Conservation (phyloP, 2,797 vertebrate genomes). For the Psittacula echo region DNA sequence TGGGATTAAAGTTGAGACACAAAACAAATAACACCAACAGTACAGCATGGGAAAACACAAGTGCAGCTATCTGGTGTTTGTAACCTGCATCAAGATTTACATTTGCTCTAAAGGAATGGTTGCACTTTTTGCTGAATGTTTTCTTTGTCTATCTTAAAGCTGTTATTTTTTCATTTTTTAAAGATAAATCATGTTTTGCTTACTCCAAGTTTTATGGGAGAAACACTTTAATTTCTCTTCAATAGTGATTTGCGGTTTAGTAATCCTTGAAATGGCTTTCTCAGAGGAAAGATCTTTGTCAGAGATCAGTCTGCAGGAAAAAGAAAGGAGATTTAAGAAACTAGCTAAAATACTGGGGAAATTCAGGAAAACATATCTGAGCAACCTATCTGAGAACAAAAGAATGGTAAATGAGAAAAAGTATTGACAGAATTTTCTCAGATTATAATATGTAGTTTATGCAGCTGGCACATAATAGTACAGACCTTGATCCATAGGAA, state of each 20-base stretch:
- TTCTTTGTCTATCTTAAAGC: neutral
- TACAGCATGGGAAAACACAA: neutral
- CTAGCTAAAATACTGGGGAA: neutral
- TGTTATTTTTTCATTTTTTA: neutral
- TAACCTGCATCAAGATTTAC: neutral
- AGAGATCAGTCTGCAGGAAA: conserved; percentile 25
- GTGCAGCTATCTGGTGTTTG: neutral
- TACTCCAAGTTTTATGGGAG: neutral
- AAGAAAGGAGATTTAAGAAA: neutral
- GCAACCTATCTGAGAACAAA: neutral
- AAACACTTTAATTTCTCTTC: conserved; percentile 1
- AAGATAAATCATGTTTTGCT: conserved; percentile 9
- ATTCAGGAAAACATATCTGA: neutral
- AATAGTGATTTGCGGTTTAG: neutral
- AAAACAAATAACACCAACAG: neutral
- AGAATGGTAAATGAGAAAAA: neutral
- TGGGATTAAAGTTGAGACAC: neutral
- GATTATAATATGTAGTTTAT: neutral
- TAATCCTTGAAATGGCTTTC: conserved; percentile 46
- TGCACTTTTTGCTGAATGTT: neutral
- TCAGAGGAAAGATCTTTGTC: conserved; percentile 33
- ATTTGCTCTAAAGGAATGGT: neutral
- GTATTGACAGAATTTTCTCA: neutral
- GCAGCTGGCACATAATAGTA: neutral
- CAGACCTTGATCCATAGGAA: neutral